Evolutionary conservation across 2,113 vertebrate genomes (phyloP), one percentile per base, ranked within the genome.

Genomic region (Notarius quadriscutis): DNA sequence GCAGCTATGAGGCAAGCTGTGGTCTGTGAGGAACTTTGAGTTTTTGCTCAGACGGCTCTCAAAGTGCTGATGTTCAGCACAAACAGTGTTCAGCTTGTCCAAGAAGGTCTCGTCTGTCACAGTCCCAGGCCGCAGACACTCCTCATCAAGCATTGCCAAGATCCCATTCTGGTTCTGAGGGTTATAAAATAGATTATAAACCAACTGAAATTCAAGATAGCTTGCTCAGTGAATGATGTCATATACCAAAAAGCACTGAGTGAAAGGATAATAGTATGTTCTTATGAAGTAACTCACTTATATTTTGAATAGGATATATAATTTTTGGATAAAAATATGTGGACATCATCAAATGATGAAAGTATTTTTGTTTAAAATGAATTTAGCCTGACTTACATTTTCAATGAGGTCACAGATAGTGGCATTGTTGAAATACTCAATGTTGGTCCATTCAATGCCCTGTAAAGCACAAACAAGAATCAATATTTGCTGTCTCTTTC

Each of bases 391-490:
- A 98, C 98, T 99, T 95, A 99, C 98, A 87, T 99, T 99, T 94
- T 99, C 98, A 93, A 99, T 99, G 85, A 99, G 96, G 93, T 99
- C 97, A 92, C 98, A 99, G 93, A 99, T 99, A 84, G 98, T 90
- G 41, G 98, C 97, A 78, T 99, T 99, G 95, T 99, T 99, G 96
- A 99, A 99, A 93, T 99, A 99, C 67, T 99, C 98, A 8, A 99
- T 98, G 89, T 99, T 98, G 89, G 97, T 99, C 98, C 98, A 99
- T 90, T 99, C 98, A 89, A 99, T 99, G 83, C 94, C 98, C 98
- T 99, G 83, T 2, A 57, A 74, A 92, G 93, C 81, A 94, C 41
- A 90, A 92, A 86, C 71, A n/a, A 87, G 53, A 88, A 58, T 93
- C 75, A 92, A 55, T n/a, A 18, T 51, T 75, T 77, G 75, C 11